A percentile compares a stretch with the other conserved stretches of the same genome.
phyloP scores from a whole-genome alignment of 2,113 vertebrate species.

The Oreotrochilus melanogaster region DNA sequence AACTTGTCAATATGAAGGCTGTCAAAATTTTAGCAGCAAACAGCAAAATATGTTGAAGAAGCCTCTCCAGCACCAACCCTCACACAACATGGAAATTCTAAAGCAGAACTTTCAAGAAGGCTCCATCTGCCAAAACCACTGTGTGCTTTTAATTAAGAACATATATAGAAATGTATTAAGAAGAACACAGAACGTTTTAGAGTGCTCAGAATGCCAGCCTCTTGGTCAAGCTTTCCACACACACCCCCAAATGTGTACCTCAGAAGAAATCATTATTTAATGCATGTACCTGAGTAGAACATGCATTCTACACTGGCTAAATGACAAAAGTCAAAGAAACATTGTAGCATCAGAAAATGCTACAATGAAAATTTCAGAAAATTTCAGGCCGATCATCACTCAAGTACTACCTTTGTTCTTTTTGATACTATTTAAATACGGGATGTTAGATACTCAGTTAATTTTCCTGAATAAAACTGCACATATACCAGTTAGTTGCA shows the following conservation, averaged over 20 bases:
- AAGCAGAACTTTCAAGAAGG: not conserved
- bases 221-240: not conserved
- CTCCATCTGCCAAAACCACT: slow-evolving; percentile 17
- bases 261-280: not conserved
- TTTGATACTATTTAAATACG: not conserved
- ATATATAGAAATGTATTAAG: not conserved
- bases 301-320: not conserved
- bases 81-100: not conserved
- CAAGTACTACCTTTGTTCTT: not conserved
- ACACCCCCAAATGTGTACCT: not conserved
- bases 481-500: not conserved
- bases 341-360: not conserved
- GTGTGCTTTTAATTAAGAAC: slow-evolving; percentile 52
- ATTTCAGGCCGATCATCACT: not conserved
- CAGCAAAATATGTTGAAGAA: not conserved
- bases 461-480: not conserved
- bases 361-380: too few species aligned
- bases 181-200: not conserved
- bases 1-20: not conserved
- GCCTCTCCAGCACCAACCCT: not conserved
- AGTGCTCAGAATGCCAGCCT: not conserved
- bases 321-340: not conserved
- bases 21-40: not conserved
- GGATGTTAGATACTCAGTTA: not conserved
- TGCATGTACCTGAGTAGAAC: not conserved